These are phyloP conservation scores for Notothenia rossii DNA, from an alignment of 2,113 vertebrate species.

Conservation along the genomic window DNA sequence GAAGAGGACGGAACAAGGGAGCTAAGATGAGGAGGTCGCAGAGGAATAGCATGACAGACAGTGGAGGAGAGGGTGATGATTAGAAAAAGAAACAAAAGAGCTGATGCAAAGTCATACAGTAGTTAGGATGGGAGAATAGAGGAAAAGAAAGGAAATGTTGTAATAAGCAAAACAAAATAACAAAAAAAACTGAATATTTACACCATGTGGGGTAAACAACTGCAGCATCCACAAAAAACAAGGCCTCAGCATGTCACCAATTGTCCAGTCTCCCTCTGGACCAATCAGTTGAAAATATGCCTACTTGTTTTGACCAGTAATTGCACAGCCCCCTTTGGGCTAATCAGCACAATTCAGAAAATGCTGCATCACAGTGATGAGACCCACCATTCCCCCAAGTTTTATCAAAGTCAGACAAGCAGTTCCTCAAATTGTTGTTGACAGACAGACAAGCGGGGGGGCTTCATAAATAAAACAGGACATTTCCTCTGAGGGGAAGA, in stretches of 20 bases:
- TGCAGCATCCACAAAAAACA: conserved; percentile 24
- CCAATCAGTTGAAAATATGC: conserved; percentile 52
- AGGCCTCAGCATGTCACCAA: conserved; percentile 33
- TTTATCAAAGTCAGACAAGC: conserved; percentile 45
- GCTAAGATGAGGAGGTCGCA: conserved; percentile 38
- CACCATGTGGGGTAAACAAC: conserved; percentile 14
- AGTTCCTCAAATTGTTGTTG: not conserved
- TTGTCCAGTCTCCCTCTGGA: conserved; percentile 37
- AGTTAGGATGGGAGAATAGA: not conserved
- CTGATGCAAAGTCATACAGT: not conserved
- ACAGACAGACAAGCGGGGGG: not conserved
- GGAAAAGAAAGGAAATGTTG: not conserved
- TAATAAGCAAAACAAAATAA: not conserved
- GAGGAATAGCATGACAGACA: conserved; percentile 31
- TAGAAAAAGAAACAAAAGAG: not conserved
- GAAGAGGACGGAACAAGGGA: conserved; percentile 42
- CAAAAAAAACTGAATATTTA: not conserved
- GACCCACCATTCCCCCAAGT: conserved; percentile 47
- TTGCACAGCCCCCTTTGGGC: conserved; percentile 34
- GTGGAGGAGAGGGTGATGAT: not conserved
- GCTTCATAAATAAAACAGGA: conserved; percentile 27
- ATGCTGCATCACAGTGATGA: conserved; percentile 13
- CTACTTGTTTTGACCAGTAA: conserved; percentile 53
- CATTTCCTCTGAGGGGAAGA: not conserved
- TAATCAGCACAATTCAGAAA: conserved; percentile 42